Percentiles rank a stretch among this genome's conserved stretches.
phyloP scores from a whole-genome alignment of 2,888 invertebrate genomes.

The Lordiphosa fenestrarum region DNA sequence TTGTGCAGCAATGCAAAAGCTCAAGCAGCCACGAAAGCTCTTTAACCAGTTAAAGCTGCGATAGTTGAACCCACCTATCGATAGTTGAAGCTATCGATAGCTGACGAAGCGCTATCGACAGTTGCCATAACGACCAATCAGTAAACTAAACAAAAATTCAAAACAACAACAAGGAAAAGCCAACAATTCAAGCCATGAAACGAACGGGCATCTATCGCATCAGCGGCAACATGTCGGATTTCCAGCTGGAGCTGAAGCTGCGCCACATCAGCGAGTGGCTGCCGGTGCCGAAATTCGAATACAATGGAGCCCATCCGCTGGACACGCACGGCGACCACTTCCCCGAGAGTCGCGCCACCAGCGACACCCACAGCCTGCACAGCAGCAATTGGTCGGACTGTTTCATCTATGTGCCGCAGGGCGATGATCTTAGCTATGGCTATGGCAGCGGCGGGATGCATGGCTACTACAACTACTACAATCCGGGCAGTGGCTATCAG shows the following conservation, averaged over 20 bases:
- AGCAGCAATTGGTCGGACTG: constrained; percentile 27
- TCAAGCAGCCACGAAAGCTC: background rate
- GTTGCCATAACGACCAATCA: constrained; percentile 48
- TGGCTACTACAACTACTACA: constrained; percentile 40
- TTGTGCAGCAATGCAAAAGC: constrained; percentile 41
- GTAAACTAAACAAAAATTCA: constrained; percentile 9
- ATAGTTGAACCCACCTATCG: too few relatives aligned
- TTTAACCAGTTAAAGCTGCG: too few relatives aligned
- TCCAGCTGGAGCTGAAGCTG: constrained; percentile 46
- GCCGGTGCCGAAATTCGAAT: constrained; percentile 77
- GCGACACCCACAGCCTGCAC: too few relatives aligned
- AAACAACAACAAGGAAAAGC: constrained; percentile 15
- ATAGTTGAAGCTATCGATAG: too few relatives aligned
- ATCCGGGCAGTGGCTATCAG: constrained; percentile 16
- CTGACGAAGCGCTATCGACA: constrained; percentile 1
- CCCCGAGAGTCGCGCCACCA: constrained; percentile 24
- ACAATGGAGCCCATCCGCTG: constrained; percentile 36
- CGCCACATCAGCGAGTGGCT: constrained; percentile 75
- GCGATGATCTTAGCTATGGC: constrained; percentile 19
- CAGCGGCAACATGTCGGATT: constrained; percentile 62
- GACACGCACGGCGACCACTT: constrained; percentile 17
- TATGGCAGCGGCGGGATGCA: constrained; percentile 31
- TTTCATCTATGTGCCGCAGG: constrained; percentile 34
- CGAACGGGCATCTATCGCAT: constrained; percentile 77
- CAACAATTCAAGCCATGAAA: constrained; percentile 41